A percentile compares a stretch with the other conserved stretches of the same genome.
These are phyloP conservation scores for Grantiella picta DNA, from an alignment of 2,113 vertebrate genomes.

Conservation along the genomic window DNA sequence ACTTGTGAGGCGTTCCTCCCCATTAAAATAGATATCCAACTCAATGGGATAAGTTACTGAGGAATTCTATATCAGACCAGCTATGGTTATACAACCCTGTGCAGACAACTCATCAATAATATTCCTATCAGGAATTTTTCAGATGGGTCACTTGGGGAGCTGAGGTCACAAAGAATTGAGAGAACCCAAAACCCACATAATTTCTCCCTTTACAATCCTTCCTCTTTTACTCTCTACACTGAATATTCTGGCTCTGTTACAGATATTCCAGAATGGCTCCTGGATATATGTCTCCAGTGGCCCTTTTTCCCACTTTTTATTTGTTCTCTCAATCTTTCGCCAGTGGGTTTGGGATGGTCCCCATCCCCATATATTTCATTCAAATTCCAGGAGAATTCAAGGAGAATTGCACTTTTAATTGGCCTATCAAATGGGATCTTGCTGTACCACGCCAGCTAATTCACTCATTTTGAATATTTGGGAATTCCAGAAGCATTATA, in stretches of 20 bases:
- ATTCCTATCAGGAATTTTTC: neutral
- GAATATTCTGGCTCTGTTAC: neutral
- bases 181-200: neutral
- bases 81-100: neutral
- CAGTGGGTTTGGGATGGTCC: fast-evolving
- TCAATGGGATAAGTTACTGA: neutral
- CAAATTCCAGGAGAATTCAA: neutral
- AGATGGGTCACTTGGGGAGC: neutral
- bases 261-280: neutral
- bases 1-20: too few relatives aligned
- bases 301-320: neutral
- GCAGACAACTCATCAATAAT: neutral
- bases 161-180: neutral
- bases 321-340: neutral
- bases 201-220: neutral
- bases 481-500: neutral
- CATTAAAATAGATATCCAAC: too few relatives aligned
- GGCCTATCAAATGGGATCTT: neutral
- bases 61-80: neutral
- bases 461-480: neutral
- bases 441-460: neutral
- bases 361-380: neutral
- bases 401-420: neutral
- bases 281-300: fast-evolving
- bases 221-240: neutral